Percentiles rank a stretch among this genome's conserved stretches.
Evolutionary conservation across 1,140 invertebrate species (phyloP).

Genomic region (Ips nitidus): DNA sequence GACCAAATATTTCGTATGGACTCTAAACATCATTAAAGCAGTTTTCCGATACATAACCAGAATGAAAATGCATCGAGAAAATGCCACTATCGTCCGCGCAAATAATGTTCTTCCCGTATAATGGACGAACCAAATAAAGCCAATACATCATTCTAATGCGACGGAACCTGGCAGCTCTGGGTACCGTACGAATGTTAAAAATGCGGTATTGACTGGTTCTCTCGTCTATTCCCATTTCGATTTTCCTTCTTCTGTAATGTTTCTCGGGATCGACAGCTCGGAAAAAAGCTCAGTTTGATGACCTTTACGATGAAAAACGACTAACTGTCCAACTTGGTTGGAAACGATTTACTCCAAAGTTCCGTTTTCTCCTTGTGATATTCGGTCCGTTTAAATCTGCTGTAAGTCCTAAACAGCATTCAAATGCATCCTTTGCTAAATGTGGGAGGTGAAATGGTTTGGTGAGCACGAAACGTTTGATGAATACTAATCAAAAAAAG

Average conservation of each 20-base stretch:
- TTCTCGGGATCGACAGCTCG: constrained; percentile 11
- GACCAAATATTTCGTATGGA: too few relatives aligned
- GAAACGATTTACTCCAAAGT: too few relatives aligned
- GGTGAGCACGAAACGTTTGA: too few relatives aligned
- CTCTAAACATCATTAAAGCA: too few relatives aligned
- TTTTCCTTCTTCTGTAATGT: constrained; percentile 10
- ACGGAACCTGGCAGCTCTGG: background rate
- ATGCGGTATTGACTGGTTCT: constrained; percentile 18
- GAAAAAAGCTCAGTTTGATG: constrained; percentile 1
- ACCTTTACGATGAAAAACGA: constrained; percentile 1
- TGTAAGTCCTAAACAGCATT: too few relatives aligned
- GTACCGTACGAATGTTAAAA: constrained; percentile 17
- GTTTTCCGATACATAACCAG: too few relatives aligned
- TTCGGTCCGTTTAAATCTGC: background rate
- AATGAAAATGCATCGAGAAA: too few relatives aligned
- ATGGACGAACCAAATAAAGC: constrained; percentile 8
- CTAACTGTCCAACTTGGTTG: background rate
- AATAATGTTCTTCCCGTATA: background rate
- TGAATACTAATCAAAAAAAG: too few relatives aligned
- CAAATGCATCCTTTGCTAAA: too few relatives aligned
- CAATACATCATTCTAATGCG: constrained; percentile 10
- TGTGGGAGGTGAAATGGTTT: too few relatives aligned
- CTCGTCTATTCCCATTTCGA: constrained; percentile 17
- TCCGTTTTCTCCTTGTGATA: too few relatives aligned
- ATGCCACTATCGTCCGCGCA: too few relatives aligned